Percentiles rank a stretch among this genome's conserved stretches.
phyloP scores from a whole-genome alignment of 2,113 vertebrate species.

The Geococcyx californianus region DNA sequence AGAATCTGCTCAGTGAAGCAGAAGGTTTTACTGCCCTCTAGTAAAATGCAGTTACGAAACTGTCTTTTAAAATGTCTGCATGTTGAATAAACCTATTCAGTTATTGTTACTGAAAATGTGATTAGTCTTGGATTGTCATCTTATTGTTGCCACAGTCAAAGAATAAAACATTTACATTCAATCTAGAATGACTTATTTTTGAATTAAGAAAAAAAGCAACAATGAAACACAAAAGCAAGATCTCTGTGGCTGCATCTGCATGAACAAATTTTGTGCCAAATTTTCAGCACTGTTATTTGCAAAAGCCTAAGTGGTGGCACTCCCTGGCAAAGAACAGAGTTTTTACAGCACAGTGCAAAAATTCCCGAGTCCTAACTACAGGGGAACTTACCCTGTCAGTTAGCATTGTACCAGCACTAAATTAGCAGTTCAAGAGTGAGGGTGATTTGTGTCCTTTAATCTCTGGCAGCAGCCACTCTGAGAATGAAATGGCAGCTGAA shows the following conservation, averaged over 20 bases:
- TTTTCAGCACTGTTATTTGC: background rate
- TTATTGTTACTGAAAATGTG: constrained; percentile 26
- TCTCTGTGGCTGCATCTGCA: background rate
- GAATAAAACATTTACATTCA: background rate
- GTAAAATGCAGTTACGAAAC: constrained; percentile 54
- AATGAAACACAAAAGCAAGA: constrained; percentile 12
- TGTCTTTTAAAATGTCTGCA: constrained; percentile 37
- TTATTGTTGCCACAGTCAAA: constrained; percentile 20
- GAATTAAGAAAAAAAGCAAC: constrained; percentile 17
- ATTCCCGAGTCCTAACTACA: background rate
- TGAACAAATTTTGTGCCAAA: background rate
- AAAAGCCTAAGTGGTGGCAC: background rate
- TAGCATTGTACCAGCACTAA: background rate
- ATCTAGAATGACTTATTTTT: constrained; percentile 21
- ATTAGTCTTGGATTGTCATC: constrained; percentile 39
- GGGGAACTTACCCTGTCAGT: background rate
- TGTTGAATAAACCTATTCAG: constrained; percentile 39
- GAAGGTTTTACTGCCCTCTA: constrained; percentile 73
- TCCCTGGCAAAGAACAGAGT: background rate
- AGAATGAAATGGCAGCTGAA: constrained; percentile 10
- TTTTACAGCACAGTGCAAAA: background rate
- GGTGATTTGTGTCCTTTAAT: background rate
- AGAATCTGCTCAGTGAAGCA: constrained; percentile 16
- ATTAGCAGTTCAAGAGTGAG: background rate
- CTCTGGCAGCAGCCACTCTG: background rate